A percentile compares a stretch with the other conserved stretches of the same genome.
Evolutionary conservation across 2,797 vertebrate species (phyloP).

Genomic region (Enteromius unitaeniatus): DNA sequence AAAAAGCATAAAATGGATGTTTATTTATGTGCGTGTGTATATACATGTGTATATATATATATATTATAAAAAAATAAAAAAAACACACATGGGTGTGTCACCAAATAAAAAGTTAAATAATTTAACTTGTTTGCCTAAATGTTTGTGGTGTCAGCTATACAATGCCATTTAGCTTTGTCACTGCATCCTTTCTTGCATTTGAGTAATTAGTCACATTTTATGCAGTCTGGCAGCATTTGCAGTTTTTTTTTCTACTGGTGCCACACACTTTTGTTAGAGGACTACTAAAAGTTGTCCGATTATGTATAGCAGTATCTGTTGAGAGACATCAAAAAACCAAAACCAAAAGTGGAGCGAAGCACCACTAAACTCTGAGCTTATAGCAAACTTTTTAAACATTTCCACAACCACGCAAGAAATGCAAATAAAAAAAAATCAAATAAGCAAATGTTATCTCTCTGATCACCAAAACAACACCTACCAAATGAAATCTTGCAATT

Average conservation of each 20-base stretch:
- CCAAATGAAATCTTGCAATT: neutral
- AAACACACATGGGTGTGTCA: too few relatives aligned
- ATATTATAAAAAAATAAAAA: too few relatives aligned
- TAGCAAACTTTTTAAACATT: too few relatives aligned
- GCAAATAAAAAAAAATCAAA: neutral
- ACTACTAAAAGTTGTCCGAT: neutral
- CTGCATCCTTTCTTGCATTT: neutral
- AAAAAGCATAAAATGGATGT: too few relatives aligned
- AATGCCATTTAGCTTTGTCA: neutral
- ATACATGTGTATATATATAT: too few relatives aligned
- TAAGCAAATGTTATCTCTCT: neutral
- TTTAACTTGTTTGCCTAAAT: neutral
- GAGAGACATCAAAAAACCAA: neutral
- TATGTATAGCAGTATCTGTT: neutral
- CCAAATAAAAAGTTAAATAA: neutral
- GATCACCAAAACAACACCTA: neutral
- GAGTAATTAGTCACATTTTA: constrained; percentile 1
- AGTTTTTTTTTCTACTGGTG: neutral
- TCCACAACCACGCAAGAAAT: neutral
- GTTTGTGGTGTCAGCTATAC: neutral
- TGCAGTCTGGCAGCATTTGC: neutral
- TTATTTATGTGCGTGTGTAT: too few relatives aligned
- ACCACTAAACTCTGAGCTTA: neutral
- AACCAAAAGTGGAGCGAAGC: neutral
- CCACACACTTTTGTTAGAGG: neutral